Evolutionary conservation across 1,140 invertebrate species (phyloP), one percentile per base, ranked within the genome.

Genomic region (Luehdorfia chinensis): DNA sequence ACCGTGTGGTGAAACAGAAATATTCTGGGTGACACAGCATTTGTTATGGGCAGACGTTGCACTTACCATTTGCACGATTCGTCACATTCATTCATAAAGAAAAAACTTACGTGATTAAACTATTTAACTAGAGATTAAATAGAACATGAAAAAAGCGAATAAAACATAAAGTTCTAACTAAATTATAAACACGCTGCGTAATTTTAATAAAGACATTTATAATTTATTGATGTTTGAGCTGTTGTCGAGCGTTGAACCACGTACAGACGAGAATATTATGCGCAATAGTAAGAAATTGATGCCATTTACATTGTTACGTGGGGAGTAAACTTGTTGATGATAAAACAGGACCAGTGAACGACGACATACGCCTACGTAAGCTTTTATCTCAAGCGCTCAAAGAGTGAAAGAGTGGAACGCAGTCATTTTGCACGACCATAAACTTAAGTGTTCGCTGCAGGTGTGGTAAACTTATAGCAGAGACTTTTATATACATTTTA

Each of bases 221-320:
- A 8, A 7, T 16, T 23, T 12, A 13, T 13, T 23, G 6, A 36
- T 1, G n/a, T 2, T 11, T 9, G 2, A 37, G 6, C 12, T 13
- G 0, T 6, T 5, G 18, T 21, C 11, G 34, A 37, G 18, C 11
- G 34, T 37, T 16, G n/a, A 37, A 18, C 32, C 32, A 18, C 8
- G 32, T 11, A 16, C 11, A 7, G 16, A 21, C 19, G 19, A 21
- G 2, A 21, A 23, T 30, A 30, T 21, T 21, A 37, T 21, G 34
- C 34, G 32, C 16, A 37, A 23, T 37, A 37, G 18, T 37, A 37
- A 21, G 34, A 37, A 37, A 37, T 37, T 37, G 34, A 37, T 37
- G 34, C 18, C 18, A 37, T 37, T 37, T 37, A 37, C 9, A 21
- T 37, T 37, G 34, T 37, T 37, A 37, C 34, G 18, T 23, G 34